Evolutionary conservation across 1,140 invertebrate species (phyloP), one percentile per base, ranked within the genome.

Genomic region (Ptiloglossa arizonensis): DNA sequence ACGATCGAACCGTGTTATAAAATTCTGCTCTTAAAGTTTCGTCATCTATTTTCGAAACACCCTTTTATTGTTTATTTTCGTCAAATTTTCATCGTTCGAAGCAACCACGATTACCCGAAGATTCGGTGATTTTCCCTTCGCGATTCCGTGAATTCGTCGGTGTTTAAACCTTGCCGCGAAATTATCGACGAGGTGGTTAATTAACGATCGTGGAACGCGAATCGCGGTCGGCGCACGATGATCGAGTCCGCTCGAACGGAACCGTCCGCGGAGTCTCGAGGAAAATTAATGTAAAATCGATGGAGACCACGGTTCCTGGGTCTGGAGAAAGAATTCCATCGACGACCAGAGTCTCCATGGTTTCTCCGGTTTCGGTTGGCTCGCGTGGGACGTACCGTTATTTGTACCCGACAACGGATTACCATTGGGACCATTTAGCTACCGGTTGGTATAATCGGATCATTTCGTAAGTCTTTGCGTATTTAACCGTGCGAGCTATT

Each of bases 241-340:
- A 29, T 50, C 63, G 35, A n/a, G 38, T 19, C 22, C 68, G 41
- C 56, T 29, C 27, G 68, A 46, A 35, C 54, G 38, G 54, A 32
- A 35, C 13, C 19, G 13, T 32, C 5, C 24, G 27, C 6, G 27
- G 0, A 50, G 17, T 44, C 50, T 75, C 57, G 57, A 69, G 56
- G 22, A 50, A 52, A 73, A 63, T 73, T 60, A 63, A 60, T 52
- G 56, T 63, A 73, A 63, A 67, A 57, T 67, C 72, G 50, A 75
- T 67, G 29, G 13, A 52, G 60, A 29, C 15, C 19, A 5, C 27
- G 17, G 57, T 63, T 22, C 29, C 9, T 24, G 22, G 50, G 62
- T 56, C 35, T 35, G 48, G 22, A n/a, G n/a, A 27, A 27, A 35
- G 50, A 50, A 67, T 57, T 66, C 22, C 38, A 17, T 17, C 22